phyloP scores from a whole-genome alignment of 2,797 vertebrate genomes.

The Numenius phaeopus region DNA sequence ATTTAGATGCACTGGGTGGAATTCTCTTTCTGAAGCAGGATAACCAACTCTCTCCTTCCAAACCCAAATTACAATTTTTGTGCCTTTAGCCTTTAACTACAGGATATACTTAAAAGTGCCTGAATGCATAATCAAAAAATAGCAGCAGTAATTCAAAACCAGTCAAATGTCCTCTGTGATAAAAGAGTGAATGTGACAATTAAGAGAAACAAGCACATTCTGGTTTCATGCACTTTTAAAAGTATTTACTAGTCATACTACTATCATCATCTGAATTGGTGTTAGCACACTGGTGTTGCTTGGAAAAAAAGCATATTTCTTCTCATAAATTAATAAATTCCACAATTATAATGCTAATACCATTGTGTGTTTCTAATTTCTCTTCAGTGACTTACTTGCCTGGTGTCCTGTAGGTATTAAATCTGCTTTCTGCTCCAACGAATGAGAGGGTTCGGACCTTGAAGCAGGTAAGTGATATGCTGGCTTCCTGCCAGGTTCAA shows the following conservation, averaged over 20 bases:
- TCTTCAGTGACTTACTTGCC: background rate
- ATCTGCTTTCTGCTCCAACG: background rate
- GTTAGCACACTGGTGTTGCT: background rate
- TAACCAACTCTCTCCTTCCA: background rate
- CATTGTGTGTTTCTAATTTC: background rate
- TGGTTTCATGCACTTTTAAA: background rate
- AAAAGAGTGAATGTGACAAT: background rate
- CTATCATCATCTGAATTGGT: background rate
- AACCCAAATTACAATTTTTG: background rate
- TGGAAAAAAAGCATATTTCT: background rate
- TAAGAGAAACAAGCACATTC: background rate
- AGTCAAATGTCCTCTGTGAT: background rate
- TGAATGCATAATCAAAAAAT: background rate
- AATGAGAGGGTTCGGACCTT: background rate
- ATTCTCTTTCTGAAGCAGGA: background rate
- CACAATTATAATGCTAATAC: background rate
- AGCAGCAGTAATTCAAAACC: background rate
- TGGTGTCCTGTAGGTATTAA: background rate
- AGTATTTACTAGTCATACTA: background rate
- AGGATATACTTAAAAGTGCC: background rate
- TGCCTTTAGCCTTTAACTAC: background rate
- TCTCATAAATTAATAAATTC: background rate
- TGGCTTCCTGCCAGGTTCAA: constrained; percentile 3
- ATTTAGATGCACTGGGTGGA: background rate
- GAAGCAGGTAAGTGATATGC: background rate